Base-by-base conservation (phyloP, 2,113 vertebrate species). In the Xenopus borealis region DNA sequence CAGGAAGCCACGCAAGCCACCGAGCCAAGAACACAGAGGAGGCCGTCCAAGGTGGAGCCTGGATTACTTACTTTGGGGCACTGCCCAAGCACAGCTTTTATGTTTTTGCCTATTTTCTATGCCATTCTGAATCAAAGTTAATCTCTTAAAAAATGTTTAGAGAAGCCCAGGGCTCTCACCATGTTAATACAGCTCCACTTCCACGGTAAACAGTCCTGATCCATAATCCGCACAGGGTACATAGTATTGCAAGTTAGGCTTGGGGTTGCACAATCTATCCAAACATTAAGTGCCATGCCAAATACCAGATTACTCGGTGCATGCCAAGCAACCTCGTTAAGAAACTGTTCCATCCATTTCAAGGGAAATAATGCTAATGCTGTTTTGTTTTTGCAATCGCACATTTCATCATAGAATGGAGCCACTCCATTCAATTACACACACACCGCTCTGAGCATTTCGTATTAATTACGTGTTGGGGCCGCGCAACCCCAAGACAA, bases 1-100 rank as follows among this genome's bases (percentile, higher is more conserved):
- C 74, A 77, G 74, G 74, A 77, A 77, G 74, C 74, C 50, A 17
- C 19, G 66, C 27, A 20, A 46, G 46, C 16, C 14, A 45, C 10
- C 8, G 30, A 64, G 74, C 74, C 74, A 77, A 64, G 50, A 70
- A 77, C 59, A 70, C 74, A 45, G 66, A 47, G 59, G 53, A 47
- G 9, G n/a, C 65, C 50, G 45, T 19, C 11, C 3, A 47, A 50
- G 72, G 74, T 19, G 59, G 67, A 20, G 67, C 62, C 19, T 12
- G 16, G 18, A 23, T 17, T 27, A 77, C 74, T 70, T 69, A 69
- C 72, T 59, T 69, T 23, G 58, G 59, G 55, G 61, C 17, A 2
- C 52, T 45, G 47, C 27, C 66, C 44, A 45, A 46, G 17, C 40
- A 17, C 44, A 16, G 10, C 65, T 64, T 77, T 77, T 70, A 77